A percentile compares a stretch with the other conserved stretches of the same genome.
phyloP scores from a whole-genome alignment of 2,797 vertebrate genomes.

The Paratrypauchen microcephalus region DNA sequence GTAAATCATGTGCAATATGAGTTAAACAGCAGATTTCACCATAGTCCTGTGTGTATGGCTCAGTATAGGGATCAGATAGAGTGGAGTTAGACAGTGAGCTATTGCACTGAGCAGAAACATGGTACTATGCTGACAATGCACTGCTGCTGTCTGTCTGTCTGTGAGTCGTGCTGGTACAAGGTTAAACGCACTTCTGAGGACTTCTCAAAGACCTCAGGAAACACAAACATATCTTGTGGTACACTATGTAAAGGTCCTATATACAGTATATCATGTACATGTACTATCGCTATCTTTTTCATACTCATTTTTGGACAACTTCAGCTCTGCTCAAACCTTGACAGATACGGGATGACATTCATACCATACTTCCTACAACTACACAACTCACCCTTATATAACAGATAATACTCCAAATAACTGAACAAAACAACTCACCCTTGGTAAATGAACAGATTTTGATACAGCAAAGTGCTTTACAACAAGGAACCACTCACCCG shows the following conservation, averaged over 20 bases:
- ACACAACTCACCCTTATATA: too few relatives aligned
- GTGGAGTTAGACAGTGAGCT: slow-evolving; percentile 32
- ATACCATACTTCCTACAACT: too few relatives aligned
- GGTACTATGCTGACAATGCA: slow-evolving; percentile 33
- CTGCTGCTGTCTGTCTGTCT: slow-evolving; percentile 6
- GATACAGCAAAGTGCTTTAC: too few relatives aligned
- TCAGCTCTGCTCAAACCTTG: too few relatives aligned
- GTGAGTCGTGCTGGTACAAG: not conserved
- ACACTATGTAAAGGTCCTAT: not conserved
- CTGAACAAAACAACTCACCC: too few relatives aligned
- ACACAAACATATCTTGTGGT: not conserved
- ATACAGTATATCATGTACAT: too few relatives aligned
- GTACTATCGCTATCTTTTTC: too few relatives aligned
- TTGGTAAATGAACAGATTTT: too few relatives aligned
- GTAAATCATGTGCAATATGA: not conserved
- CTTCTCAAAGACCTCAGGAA: not conserved
- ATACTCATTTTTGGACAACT: too few relatives aligned
- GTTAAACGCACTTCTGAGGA: not conserved
- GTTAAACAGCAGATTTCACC: not conserved
- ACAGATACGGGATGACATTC: too few relatives aligned
- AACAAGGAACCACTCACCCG: too few relatives aligned
- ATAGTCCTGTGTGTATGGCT: not conserved
- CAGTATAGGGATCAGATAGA: slow-evolving; percentile 17
- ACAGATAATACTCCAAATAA: too few relatives aligned
- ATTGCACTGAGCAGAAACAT: slow-evolving; percentile 19